phyloP scores from a whole-genome alignment of 2,797 vertebrate species.

The Pempheris klunzingeri region DNA sequence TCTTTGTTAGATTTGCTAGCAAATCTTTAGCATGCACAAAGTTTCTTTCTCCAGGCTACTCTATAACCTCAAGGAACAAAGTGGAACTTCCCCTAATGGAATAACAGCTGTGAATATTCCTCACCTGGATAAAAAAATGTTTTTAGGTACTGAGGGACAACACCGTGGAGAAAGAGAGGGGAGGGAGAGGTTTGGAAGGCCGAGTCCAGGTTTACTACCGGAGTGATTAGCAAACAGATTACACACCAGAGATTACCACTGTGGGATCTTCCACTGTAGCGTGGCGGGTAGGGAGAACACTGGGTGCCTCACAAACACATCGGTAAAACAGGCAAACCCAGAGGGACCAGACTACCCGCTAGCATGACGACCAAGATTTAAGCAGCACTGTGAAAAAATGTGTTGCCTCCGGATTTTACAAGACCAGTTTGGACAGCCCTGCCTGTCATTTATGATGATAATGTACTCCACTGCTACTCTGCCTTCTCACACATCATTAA shows the following conservation, averaged over 20 bases:
- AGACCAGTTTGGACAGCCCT: slow-evolving; percentile 13
- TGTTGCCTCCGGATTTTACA: neutral
- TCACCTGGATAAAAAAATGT: too few species aligned
- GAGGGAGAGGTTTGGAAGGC: too few species aligned
- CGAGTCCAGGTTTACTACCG: slow-evolving; percentile 33
- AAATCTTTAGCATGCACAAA: too few species aligned
- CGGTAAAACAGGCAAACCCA: neutral
- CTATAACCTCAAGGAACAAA: too few species aligned
- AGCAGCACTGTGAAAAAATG: slow-evolving; percentile 6
- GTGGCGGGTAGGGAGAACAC: neutral
- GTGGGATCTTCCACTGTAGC: neutral
- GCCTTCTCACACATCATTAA: slow-evolving; percentile 50
- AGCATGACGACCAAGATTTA: neutral
- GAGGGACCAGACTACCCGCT: neutral
- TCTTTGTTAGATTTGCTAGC: too few species aligned
- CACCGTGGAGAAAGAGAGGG: too few species aligned
- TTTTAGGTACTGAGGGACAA: too few species aligned
- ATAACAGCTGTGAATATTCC: too few species aligned
- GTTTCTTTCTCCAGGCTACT: too few species aligned
- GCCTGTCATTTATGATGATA: slow-evolving; percentile 36
- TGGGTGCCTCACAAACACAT: neutral
- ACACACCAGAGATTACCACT: slow-evolving; percentile 39
- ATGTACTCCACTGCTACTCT: slow-evolving; percentile 27
- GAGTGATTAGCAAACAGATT: slow-evolving; percentile 54
- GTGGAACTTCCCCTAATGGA: too few species aligned